Evolutionary conservation across 2,113 vertebrate genomes (phyloP).

Genomic region (Corythaeola cristata): DNA sequence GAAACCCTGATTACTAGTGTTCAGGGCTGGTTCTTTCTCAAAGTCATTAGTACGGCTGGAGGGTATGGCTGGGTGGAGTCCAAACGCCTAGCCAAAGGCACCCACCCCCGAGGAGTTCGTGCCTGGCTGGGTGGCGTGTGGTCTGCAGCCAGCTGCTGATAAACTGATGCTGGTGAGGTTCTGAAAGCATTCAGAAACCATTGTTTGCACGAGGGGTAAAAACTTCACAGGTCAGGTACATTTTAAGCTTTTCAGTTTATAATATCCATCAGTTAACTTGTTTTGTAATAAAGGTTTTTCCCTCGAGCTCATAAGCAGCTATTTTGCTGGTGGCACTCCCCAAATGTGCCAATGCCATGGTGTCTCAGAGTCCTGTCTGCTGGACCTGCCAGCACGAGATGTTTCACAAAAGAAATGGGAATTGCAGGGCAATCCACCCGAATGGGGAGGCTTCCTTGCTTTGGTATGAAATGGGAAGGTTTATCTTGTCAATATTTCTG

Average conservation of each 20-base stretch:
- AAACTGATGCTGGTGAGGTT: not conserved
- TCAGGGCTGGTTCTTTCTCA: not conserved
- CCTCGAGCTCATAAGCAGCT: not conserved
- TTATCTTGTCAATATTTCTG: not conserved
- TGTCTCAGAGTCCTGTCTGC: not conserved
- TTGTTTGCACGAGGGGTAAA: not conserved
- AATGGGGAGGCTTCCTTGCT: not conserved
- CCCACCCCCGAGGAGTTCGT: fast-evolving
- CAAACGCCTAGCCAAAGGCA: fast-evolving
- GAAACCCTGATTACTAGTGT: not conserved
- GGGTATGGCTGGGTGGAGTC: not conserved
- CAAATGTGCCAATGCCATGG: not conserved
- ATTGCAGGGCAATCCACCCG: not conserved
- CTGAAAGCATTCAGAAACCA: not conserved
- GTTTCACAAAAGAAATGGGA: not conserved
- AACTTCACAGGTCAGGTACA: not conserved
- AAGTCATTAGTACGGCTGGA: not conserved
- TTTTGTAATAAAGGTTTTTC: not conserved
- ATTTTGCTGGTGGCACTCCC: not conserved
- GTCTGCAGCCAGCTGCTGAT: not conserved
- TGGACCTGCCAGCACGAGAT: not conserved
- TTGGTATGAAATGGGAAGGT: not conserved
- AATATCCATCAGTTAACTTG: not conserved
- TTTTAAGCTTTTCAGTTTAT: not conserved
- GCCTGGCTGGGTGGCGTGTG: not conserved